Conservation (phyloP, 2,888 invertebrate species). For the Ennomos erosarius region DNA sequence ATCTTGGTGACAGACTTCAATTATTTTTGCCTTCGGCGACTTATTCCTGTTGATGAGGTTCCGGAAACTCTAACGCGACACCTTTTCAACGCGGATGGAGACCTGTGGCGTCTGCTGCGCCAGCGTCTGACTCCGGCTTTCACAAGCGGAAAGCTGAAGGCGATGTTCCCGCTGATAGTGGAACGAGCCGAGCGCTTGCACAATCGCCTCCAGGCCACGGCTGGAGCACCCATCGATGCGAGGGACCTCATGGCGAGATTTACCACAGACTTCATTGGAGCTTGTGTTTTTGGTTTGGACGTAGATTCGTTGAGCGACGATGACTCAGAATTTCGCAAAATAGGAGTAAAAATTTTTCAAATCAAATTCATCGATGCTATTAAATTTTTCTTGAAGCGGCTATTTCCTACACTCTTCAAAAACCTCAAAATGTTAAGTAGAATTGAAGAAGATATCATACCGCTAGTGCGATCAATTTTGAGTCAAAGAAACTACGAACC, state of each 20-base stretch:
- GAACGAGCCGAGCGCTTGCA: conserved; percentile 60
- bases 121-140: conserved; percentile 67
- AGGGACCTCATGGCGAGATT: conserved; percentile 66
- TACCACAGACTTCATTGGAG: conserved; percentile 65
- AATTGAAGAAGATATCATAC: conserved; percentile 50
- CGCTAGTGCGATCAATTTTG: conserved; percentile 55
- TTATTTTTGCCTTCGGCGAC: conserved; percentile 54
- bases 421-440: conserved; percentile 44
- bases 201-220: conserved; percentile 42
- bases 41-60: conserved; percentile 47
- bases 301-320: conserved; percentile 58
- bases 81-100: conserved; percentile 62
- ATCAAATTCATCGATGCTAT: conserved; percentile 40
- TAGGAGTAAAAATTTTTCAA: conserved; percentile 55
- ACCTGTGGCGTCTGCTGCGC: conserved; percentile 62
- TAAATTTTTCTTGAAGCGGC: conserved; percentile 48
- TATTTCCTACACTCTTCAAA: conserved; percentile 51
- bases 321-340: conserved; percentile 56
- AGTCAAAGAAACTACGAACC: conserved; percentile 57
- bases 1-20: conserved; percentile 56
- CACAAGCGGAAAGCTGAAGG: conserved; percentile 61
- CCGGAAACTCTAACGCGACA: conserved; percentile 58
- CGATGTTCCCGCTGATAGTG: conserved; percentile 66
- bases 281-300: conserved; percentile 63
- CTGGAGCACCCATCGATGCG: conserved; percentile 51